phyloP scores from a whole-genome alignment of 2,113 vertebrate species.

The Dissostichus mawsoni region DNA sequence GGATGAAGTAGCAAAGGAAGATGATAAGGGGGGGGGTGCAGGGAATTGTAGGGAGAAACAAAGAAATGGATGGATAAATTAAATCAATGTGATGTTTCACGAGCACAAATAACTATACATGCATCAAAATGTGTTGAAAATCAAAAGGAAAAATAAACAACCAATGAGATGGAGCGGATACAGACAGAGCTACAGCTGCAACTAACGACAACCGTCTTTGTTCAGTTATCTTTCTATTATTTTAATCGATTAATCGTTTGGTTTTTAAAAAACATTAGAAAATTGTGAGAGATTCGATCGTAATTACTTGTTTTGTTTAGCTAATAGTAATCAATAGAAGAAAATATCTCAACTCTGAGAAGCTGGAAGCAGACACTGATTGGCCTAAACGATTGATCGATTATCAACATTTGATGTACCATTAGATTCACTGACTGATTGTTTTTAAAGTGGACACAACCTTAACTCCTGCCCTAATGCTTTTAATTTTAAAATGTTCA shows the following conservation, averaged over 20 bases:
- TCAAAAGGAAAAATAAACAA: constrained; percentile 62
- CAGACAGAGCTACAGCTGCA: constrained; percentile 25
- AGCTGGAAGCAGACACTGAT: not conserved
- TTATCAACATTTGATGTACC: not conserved
- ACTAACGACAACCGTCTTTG: not conserved
- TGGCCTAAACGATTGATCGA: constrained; percentile 14
- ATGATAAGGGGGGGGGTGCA: constrained; percentile 4
- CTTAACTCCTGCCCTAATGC: not conserved
- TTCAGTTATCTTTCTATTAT: not conserved
- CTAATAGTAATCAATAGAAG: too few relatives aligned
- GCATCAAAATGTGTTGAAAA: constrained; percentile 75
- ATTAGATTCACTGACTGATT: not conserved
- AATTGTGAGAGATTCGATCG: not conserved
- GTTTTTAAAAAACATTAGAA: not conserved
- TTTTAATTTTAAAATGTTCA: too few relatives aligned
- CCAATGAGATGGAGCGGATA: constrained; percentile 76
- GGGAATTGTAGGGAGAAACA: constrained; percentile 46
- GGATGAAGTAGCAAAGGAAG: constrained; percentile 16
- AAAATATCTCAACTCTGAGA: too few relatives aligned
- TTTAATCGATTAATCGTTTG: constrained; percentile 8
- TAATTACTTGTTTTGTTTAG: not conserved
- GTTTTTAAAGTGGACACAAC: not conserved
- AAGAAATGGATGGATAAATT: constrained; percentile 78
- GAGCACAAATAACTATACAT: constrained; percentile 68
- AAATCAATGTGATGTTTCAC: constrained; percentile 85